These are phyloP conservation scores for Ectropis crepuscularia DNA, from an alignment of 2,888 invertebrate species.

Conservation along the genomic window DNA sequence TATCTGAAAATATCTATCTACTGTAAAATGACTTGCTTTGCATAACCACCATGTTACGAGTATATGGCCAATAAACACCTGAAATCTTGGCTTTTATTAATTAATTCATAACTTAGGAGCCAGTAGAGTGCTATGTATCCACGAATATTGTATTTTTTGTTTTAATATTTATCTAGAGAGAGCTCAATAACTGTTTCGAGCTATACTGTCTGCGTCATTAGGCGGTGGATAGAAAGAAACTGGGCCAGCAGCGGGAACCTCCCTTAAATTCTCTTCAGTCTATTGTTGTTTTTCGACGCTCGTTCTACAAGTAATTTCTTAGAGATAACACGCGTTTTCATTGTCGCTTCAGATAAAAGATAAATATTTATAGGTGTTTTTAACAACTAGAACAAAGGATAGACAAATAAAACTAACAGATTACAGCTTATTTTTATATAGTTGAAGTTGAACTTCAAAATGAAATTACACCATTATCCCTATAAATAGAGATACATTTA, in stretches of 20 bases:
- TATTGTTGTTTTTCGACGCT: slow-evolving; percentile 72
- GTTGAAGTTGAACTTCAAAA: not conserved
- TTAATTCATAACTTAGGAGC: too few species aligned
- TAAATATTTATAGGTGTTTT: slow-evolving; percentile 20
- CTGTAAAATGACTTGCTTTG: too few species aligned
- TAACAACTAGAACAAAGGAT: not conserved
- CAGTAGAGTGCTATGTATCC: not conserved
- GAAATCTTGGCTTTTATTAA: too few species aligned
- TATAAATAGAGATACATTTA: too few species aligned
- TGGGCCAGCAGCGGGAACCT: slow-evolving; percentile 69
- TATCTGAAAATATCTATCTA: too few species aligned
- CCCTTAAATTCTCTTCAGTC: slow-evolving; percentile 71
- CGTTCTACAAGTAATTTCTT: slow-evolving; percentile 44
- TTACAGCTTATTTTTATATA: not conserved
- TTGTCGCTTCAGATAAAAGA: slow-evolving; percentile 21
- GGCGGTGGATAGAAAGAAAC: slow-evolving; percentile 72
- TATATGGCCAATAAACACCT: too few species aligned
- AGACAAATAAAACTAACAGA: not conserved
- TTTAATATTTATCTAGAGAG: not conserved
- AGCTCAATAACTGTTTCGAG: slow-evolving; percentile 35
- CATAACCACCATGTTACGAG: too few species aligned
- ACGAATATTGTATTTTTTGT: too few species aligned
- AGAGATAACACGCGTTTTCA: slow-evolving; percentile 33
- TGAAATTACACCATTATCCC: not conserved
- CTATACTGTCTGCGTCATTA: slow-evolving; percentile 63